Evolutionary conservation across 1,140 invertebrate genomes (phyloP).

Genomic region (Eubasilissa regina): DNA sequence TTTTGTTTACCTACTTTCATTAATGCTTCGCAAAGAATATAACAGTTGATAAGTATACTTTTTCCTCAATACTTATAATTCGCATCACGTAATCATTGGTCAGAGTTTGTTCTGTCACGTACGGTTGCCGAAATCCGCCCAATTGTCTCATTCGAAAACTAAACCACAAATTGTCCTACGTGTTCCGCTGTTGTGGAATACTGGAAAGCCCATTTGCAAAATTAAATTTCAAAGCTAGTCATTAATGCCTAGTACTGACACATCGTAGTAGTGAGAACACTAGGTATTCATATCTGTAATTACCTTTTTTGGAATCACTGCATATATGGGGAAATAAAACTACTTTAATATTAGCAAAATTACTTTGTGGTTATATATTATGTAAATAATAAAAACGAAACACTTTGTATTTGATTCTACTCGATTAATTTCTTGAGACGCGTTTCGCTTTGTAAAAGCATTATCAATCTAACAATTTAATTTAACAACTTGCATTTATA

Average conservation of each 20-base stretch:
- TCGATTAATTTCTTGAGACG: no score
- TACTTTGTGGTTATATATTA: no score
- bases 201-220: not conserved
- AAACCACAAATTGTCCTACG: slow-evolving; percentile 38
- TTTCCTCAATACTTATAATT: slow-evolving; percentile 13
- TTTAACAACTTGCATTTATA: no score
- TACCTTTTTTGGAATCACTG: not conserved
- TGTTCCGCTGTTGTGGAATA: not conserved
- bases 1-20: no score
- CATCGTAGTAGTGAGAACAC: not conserved
- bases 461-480: no score
- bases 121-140: slow-evolving; percentile 16
- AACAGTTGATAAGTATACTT: not conserved
- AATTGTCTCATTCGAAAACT: slow-evolving; percentile 29
- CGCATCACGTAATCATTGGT: not conserved
- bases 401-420: no score
- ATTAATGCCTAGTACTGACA: not conserved
- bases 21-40: no score
- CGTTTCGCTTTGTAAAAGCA: no score
- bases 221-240: slow-evolving; percentile 1
- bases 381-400: no score
- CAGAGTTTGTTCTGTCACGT: slow-evolving; percentile 4
- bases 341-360: no score
- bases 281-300: not conserved
- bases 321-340: no score